Evolutionary conservation across 2,888 invertebrate genomes (phyloP), one percentile per base, ranked within the genome.

Genomic region (Ormia ochracea): DNA sequence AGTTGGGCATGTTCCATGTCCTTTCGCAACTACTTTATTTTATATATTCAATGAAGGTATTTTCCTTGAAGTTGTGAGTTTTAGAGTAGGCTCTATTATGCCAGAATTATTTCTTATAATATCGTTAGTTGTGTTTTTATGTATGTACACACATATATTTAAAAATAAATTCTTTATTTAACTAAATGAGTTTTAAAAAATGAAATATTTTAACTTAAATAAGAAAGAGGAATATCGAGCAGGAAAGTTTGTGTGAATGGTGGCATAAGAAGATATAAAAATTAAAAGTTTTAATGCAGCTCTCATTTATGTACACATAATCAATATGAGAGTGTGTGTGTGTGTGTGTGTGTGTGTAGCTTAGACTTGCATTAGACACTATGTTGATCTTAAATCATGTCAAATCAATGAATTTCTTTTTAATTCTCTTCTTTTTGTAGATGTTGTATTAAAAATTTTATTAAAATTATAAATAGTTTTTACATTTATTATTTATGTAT

Each of bases 161-260:
- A 63, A 73, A 72, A 58, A 41, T 70, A 72, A 70, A 50, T 54
- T 72, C 58, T 59, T 65, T 77, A 65, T 59, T 78, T 80, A 68
- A 79, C 78, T 77, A 85, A 82, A 81, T 84, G 50, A 61, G 41
- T 52, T 65, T 21, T 21, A 52, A 58, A 56, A 59, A 36, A 36
- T 14, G 38, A 70, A 61, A 61, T 21, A 41, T 14, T 28, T 54
- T 19, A 73, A 68, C 83, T 83, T 78, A 84, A 85, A 84, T 82
- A 82, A 79, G 83, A 83, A 82, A 65, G 26, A 65, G 84, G 85
- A 85, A 85, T 85, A 83, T 83, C 82, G 77, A 84, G 82, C 81
- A 84, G 84, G 82, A 85, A 83, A 83, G 58, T 66, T 19, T 48
- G 48, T 38, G 43, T 75, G 14, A 1, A 5, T 59, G 26, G 26